Evolutionary conservation across 2,113 vertebrate species (phyloP), one percentile per base, ranked within the genome.

Genomic region (Otocyon megalotis): DNA sequence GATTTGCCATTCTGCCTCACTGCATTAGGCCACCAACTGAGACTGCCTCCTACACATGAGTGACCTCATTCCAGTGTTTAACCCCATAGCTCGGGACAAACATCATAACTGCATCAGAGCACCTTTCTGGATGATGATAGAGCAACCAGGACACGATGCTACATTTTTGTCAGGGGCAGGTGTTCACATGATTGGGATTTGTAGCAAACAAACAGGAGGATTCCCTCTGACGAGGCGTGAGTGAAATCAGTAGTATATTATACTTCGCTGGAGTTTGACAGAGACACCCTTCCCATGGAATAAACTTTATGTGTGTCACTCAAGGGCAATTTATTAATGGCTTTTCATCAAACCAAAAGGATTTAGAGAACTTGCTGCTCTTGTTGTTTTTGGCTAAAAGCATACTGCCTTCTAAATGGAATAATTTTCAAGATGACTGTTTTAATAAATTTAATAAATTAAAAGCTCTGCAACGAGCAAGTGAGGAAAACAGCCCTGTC

Each of bases 21-120:
- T 84, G 87, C 90, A 8, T 84, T 72, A 97, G 93, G 94, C 94
- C 69, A 90, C 93, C 87, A 24, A 81, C 96, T 91, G 86, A 97
- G 96, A 97, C 94, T 96, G 87, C 93, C 96, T 96, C 84, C 96
- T 90, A 35, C 95, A 54, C 94, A 95, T 96, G 90, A 94, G 89
- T 97, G 96, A 92, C 95, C 97, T 98, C 93, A 94, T 98, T 98
- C 97, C 93, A 90, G 94, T 87, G 92, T 93, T 95, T 96, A 4
- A 0, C 87, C 67, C 50, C 30, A 14, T 92, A 96, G 95, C 92
- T 98, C 96, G 96, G 96, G 96, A 97, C 95, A 98, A 69, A 94
- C 94, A 88, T 74, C 90, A 87, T 95, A 95, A n/a, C 86, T 96
- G 82, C 35, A 96, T 95, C 81, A 62, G 86, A 90, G 98, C 96